Percentiles rank a stretch among this genome's conserved stretches.
Evolutionary conservation across 2,113 vertebrate genomes (phyloP).

Genomic region (Tricholaema leucomelas): DNA sequence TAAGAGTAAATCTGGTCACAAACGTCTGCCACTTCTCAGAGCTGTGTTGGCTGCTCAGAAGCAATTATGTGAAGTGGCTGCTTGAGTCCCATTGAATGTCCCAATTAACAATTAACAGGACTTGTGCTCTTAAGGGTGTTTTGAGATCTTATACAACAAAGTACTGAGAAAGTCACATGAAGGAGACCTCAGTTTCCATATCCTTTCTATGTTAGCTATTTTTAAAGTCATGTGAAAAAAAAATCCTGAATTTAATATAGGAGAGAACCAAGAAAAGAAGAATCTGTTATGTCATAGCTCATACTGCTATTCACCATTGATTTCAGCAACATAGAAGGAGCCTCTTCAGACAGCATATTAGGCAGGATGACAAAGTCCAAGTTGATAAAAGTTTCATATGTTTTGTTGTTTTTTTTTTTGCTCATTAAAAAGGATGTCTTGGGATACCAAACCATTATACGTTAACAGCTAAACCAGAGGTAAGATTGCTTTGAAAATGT

Average conservation of each 20-base stretch:
- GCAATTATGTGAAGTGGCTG: constrained; percentile 61
- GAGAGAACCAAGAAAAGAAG: not conserved
- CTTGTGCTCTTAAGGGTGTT: constrained; percentile 40
- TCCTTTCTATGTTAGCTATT: not conserved
- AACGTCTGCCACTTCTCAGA: constrained; percentile 37
- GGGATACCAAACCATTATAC: not conserved
- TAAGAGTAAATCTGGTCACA: constrained; percentile 47
- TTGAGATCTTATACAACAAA: constrained; percentile 28
- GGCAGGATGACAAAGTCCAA: not conserved
- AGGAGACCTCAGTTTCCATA: not conserved
- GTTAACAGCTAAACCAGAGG: not conserved
- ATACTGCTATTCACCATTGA: not conserved
- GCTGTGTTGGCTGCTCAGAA: constrained; percentile 55
- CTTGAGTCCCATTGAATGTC: constrained; percentile 48
- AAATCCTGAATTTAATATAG: not conserved
- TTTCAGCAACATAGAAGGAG: not conserved
- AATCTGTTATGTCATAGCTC: not conserved
- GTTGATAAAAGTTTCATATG: not conserved
- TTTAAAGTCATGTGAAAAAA: not conserved
- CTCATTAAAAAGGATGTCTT: not conserved
- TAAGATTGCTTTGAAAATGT: not conserved
- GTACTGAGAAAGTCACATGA: constrained; percentile 18
- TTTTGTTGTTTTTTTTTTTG: not conserved
- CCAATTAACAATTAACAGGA: constrained; percentile 64
- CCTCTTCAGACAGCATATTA: not conserved